Conservation (phyloP, 2,113 vertebrate species). For the Atrichornis clamosus region DNA sequence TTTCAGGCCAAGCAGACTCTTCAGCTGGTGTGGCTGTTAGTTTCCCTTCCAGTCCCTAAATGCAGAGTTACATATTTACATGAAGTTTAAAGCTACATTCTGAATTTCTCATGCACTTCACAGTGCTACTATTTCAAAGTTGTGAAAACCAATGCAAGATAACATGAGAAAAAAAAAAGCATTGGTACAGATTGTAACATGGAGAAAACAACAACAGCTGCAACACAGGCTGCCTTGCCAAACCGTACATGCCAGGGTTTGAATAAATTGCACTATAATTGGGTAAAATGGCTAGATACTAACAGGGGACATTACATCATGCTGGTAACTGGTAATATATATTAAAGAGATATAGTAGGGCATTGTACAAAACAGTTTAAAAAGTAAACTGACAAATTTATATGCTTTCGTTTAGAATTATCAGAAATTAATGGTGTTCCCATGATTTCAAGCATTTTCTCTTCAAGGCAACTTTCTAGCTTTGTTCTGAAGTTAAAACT, state of each 20-base stretch:
- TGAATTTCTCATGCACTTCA: conserved; percentile 4
- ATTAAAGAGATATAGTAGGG: background rate
- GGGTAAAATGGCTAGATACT: conserved; percentile 23
- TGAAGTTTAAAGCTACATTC: background rate
- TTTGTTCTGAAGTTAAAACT: background rate
- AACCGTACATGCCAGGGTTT: background rate
- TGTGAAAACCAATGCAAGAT: background rate
- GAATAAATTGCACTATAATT: conserved; percentile 11
- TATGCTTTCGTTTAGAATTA: background rate
- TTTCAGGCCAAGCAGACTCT: background rate
- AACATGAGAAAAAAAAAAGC: background rate
- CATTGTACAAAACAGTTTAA: background rate
- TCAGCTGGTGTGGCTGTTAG: background rate
- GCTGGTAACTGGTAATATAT: background rate
- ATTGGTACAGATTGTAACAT: background rate
- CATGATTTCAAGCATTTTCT: background rate
- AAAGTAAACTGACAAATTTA: conserved; percentile 17
- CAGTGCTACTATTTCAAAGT: background rate
- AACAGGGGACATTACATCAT: conserved; percentile 26
- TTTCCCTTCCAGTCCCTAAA: background rate
- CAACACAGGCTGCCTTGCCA: background rate
- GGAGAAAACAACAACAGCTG: conserved; percentile 16
- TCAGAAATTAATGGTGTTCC: background rate
- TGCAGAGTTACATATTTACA: background rate
- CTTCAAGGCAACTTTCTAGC: background rate